phyloP scores from a whole-genome alignment of 2,113 vertebrate species.

The Neolamprologus longior region DNA sequence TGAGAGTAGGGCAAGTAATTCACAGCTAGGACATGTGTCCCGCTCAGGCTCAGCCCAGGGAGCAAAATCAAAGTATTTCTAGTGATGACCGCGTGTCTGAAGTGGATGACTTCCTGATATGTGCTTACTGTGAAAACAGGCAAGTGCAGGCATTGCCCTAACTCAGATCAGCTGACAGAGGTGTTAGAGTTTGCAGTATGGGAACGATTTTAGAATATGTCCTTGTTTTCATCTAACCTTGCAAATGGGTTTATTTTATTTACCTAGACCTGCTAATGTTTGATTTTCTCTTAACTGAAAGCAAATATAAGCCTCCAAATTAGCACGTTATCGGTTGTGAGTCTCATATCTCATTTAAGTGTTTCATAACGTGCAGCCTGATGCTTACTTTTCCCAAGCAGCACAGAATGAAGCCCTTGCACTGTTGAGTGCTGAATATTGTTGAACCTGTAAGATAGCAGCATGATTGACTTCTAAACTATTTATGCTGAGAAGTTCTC shows the following conservation, averaged over 20 bases:
- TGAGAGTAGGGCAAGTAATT: background rate
- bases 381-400: background rate
- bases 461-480: background rate
- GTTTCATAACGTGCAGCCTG: background rate
- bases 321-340: background rate
- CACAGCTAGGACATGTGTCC: background rate
- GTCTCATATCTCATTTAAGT: background rate
- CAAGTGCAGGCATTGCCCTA: background rate
- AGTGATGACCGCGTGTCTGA: accelerated
- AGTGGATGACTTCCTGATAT: background rate
- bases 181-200: background rate
- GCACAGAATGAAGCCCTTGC: background rate
- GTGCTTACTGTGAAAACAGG: background rate
- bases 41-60: background rate
- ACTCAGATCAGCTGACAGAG: background rate
- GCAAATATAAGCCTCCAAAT: background rate
- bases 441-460: background rate
- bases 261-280: background rate
- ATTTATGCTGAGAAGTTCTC: background rate
- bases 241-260: background rate
- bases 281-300: background rate
- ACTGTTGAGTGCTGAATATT: background rate
- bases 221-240: background rate
- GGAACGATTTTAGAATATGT: background rate
- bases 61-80: background rate